Evolutionary conservation across 2,797 vertebrate species (phyloP), one percentile per base, ranked within the genome.

Genomic region (Sebastes nivosus): DNA sequence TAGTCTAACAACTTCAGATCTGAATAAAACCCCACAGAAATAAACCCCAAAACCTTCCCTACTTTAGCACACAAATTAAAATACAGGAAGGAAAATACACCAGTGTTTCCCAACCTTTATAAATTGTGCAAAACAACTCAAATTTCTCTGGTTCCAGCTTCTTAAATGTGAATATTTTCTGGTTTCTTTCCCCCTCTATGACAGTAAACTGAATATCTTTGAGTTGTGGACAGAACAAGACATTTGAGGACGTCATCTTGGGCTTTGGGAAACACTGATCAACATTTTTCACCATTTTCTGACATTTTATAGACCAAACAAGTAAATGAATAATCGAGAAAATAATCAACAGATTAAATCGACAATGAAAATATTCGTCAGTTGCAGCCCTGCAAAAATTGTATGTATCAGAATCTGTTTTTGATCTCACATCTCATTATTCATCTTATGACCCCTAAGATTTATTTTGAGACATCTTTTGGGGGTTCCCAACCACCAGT

Each of bases 361-460:
- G 38, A 16, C 38, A 0, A 42, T 0, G 38, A 42, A 42, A 0
- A 42, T 42, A 42, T 0, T 42, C 1, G 6, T 16, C 14, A 42
- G 38, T 42, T 42, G 38, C 38, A 42, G 38, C 38, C 14, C 0
- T 42, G 0, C 38, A 16, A 42, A 38, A 42, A 42, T 16, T 42
- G 38, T 29, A 12, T 14, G 13, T 5, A 3, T 27, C 12, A 18
- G 8, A 61, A 50, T 24, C 8, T 6, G 36, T 46, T 72, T 27
- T 42, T 55, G 29, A 0, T 18, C 42, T 32, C n/a, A 46, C 38
- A 27, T 24, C 29, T 72, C 20, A 61, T 50, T 22, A 16, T 54
- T 42, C 14, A 71, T 59, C 34, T 27, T n/a, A 20, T 24, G n/a
- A 9, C 32, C 22, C 0, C 2, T 16, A 20, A 42, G 18, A 59